Evolutionary conservation across 30 jellyfish, hydroid and myxozoan genomes (phyloP).

Genomic region (Cassiopea xamachana): DNA sequence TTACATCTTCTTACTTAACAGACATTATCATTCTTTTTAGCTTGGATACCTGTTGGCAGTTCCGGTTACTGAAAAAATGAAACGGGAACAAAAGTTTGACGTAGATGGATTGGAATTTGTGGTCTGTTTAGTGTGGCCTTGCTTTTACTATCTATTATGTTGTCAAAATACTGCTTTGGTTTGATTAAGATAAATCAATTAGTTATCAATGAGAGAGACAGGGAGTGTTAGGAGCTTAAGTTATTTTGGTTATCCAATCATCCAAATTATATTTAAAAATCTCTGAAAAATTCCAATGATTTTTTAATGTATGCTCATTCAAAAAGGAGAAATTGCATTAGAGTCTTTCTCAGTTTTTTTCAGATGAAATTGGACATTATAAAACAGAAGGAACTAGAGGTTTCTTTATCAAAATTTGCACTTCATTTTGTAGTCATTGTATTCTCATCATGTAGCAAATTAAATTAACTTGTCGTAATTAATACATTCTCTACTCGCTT

Average conservation of each 20-base stretch:
- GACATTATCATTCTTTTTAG: conserved; percentile 21
- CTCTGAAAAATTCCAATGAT: neutral
- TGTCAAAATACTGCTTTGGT: neutral
- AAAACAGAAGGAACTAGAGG: conserved; percentile 96
- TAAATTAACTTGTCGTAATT: no score
- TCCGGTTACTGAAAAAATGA: conserved; percentile 86
- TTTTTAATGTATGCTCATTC: neutral
- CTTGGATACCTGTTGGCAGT: conserved; percentile 92
- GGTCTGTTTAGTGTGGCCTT: conserved; percentile 55
- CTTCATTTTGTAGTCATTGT: no score
- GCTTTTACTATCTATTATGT: neutral
- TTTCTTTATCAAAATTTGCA: neutral
- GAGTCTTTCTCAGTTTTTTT: conserved; percentile 69
- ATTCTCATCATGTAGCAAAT: no score
- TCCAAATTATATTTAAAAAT: neutral
- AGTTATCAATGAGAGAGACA: neutral
- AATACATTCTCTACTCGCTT: no score
- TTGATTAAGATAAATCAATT: neutral
- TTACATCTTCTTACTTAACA: neutral
- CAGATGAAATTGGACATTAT: conserved; percentile 95
- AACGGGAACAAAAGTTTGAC: conserved; percentile 73
- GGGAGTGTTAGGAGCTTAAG: neutral
- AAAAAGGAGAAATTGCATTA: neutral
- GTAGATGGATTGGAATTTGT: conserved; percentile 84
- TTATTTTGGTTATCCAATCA: neutral